These are phyloP conservation scores for Drosophila flavopinicola DNA, from an alignment of 2,888 invertebrate genomes.

Conservation along the genomic window DNA sequence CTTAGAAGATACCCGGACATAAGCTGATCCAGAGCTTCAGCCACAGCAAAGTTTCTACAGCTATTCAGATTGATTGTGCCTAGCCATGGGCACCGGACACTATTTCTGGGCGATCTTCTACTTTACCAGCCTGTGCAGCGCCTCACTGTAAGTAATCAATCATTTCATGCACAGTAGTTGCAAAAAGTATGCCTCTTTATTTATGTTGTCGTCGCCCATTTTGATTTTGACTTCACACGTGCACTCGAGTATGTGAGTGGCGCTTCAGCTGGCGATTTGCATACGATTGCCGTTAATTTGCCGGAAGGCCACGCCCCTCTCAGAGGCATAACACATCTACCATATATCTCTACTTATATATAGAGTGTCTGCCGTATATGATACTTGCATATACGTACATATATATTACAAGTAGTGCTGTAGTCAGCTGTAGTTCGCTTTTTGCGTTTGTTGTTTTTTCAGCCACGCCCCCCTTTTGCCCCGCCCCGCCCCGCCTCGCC, in stretches of 20 bases:
- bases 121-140: conserved; percentile 85
- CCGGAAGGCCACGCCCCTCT: conserved; percentile 27
- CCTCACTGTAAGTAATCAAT: conserved; percentile 84
- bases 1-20: not conserved
- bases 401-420: conserved; percentile 51
- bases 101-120: conserved; percentile 85
- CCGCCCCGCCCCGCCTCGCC: not conserved
- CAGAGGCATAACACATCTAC: conserved; percentile 7
- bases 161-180: conserved; percentile 47
- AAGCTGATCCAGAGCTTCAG: conserved; percentile 1
- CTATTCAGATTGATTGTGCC: conserved; percentile 25
- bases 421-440: conserved; percentile 57
- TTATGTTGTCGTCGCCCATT: conserved; percentile 38
- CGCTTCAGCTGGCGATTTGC: conserved; percentile 59
- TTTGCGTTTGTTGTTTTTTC: conserved; percentile 50
- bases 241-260: conserved; percentile 53
- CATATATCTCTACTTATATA: not conserved
- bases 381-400: conserved; percentile 5
- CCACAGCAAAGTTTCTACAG: conserved; percentile 9
- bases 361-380: conserved; percentile 30
- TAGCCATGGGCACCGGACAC: conserved; percentile 84
- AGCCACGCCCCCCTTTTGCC: conserved; percentile 22
- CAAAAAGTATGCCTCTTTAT: conserved; percentile 46
- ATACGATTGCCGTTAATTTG: conserved; percentile 73
- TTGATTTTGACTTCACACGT: conserved; percentile 46